A percentile compares a stretch with the other conserved stretches of the same genome.
These are phyloP conservation scores for Macropodus opercularis DNA, from an alignment of 2,797 vertebrate species.

Conservation along the genomic window DNA sequence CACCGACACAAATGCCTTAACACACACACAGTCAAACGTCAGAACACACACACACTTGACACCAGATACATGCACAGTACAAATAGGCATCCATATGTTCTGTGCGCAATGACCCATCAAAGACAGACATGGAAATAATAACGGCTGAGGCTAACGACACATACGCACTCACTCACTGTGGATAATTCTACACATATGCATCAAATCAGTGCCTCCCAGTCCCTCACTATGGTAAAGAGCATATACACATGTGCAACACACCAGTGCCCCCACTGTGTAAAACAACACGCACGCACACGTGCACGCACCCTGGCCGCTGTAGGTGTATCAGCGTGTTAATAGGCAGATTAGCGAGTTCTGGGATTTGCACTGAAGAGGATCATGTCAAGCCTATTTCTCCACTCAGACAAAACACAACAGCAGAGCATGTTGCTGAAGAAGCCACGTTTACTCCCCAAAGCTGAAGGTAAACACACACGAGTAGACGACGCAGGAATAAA, in stretches of 20 bases:
- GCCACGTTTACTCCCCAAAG: slow-evolving; percentile 16
- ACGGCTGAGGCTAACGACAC: slow-evolving; percentile 68
- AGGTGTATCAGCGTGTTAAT: slow-evolving; percentile 69
- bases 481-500: slow-evolving; percentile 10
- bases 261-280: slow-evolving; percentile 49
- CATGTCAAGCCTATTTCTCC: slow-evolving; percentile 61
- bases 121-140: slow-evolving; percentile 79
- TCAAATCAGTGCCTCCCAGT: slow-evolving; percentile 66
- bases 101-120: slow-evolving; percentile 76
- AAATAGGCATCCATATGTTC: slow-evolving; percentile 74
- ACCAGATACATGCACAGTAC: slow-evolving; percentile 67
- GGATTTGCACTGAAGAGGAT: slow-evolving; percentile 55
- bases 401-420: slow-evolving; percentile 71
- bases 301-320: slow-evolving; percentile 21
- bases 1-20: slow-evolving; percentile 52
- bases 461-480: slow-evolving; percentile 16
- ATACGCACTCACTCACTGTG: slow-evolving; percentile 55
- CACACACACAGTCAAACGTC: slow-evolving; percentile 37
- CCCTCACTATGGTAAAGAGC: slow-evolving; percentile 49
- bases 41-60: slow-evolving; percentile 54
- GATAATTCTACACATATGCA: slow-evolving; percentile 77
- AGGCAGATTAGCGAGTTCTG: slow-evolving; percentile 62
- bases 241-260: slow-evolving; percentile 62
- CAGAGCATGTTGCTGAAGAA: slow-evolving; percentile 41
- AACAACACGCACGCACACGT: slow-evolving; percentile 32